Conservation (phyloP, 2,888 invertebrate genomes). For the Caenorhabditis sp. region DNA sequence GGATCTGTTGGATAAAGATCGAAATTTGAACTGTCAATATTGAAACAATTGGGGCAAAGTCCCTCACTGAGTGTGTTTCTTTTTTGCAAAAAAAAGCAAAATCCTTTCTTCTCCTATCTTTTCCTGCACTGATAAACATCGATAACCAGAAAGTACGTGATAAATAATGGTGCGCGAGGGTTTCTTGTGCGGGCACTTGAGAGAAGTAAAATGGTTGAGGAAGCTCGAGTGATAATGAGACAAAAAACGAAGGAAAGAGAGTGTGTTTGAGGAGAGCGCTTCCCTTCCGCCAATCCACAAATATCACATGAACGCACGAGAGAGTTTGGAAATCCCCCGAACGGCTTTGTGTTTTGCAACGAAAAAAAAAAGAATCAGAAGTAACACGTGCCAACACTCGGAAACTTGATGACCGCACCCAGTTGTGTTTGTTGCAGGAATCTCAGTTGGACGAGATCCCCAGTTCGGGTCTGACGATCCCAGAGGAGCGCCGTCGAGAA, state of each 20-base stretch:
- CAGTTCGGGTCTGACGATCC: constrained; percentile 76
- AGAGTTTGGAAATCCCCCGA: constrained; percentile 31
- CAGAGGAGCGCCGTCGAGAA: constrained; percentile 75
- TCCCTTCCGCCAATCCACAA: constrained; percentile 48
- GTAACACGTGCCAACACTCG: constrained; percentile 26
- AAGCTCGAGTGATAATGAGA: constrained; percentile 50
- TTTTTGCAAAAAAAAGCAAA: constrained; percentile 8
- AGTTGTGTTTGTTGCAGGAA: constrained; percentile 51
- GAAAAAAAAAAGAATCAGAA: constrained; percentile 10
- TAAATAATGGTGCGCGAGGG: constrained; percentile 43
- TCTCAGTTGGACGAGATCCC: constrained; percentile 75
- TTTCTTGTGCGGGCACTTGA: constrained; percentile 49
- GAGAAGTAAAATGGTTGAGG: constrained; percentile 37
- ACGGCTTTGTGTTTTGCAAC: constrained; percentile 18
- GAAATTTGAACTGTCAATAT: too few species aligned
- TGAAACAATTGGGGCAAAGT: too few species aligned
- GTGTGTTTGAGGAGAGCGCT: constrained; percentile 28
- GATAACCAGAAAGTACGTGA: constrained; percentile 55
- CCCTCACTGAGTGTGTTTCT: not conserved
- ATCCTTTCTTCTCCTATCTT: constrained; percentile 5
- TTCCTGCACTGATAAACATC: constrained; percentile 36
- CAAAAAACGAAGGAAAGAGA: constrained; percentile 34
- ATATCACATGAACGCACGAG: constrained; percentile 51
- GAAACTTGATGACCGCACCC: constrained; percentile 17
- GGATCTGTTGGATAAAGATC: too few species aligned